Conservation (phyloP, 2,888 invertebrate species). For the Drosophila pseudotalamancana region DNA sequence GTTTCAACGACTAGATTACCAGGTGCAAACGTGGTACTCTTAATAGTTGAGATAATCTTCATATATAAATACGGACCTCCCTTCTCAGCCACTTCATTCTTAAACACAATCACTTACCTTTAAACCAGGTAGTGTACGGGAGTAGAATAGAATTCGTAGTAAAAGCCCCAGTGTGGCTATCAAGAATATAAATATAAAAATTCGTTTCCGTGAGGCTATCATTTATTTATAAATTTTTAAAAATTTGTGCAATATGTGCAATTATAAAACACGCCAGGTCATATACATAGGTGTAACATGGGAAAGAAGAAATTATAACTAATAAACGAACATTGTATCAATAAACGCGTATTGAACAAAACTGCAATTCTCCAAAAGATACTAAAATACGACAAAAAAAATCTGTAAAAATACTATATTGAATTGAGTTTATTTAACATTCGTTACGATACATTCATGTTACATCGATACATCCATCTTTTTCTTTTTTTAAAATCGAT, state of each 20-base stretch:
- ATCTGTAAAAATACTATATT: neutral
- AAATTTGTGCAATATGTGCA: conserved; percentile 51
- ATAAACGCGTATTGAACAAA: conserved; percentile 14
- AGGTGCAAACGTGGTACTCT: too few relatives aligned
- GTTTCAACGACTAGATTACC: too few relatives aligned
- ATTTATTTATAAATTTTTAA: conserved; percentile 55
- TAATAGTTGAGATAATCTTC: neutral
- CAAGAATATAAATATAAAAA: conserved; percentile 56
- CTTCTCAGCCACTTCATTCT: neutral
- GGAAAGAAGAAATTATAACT: conserved; percentile 1
- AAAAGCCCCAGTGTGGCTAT: conserved; percentile 48
- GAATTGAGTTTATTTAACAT: too few relatives aligned
- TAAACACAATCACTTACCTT: conserved; percentile 46
- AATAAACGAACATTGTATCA: conserved; percentile 8
- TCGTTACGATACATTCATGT: too few relatives aligned
- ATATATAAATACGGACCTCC: neutral
- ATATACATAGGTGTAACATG: neutral
- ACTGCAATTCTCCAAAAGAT: neutral
- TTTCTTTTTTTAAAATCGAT: too few relatives aligned
- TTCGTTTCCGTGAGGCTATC: conserved; percentile 75
- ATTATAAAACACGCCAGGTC: conserved; percentile 13
- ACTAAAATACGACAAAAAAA: conserved; percentile 21
- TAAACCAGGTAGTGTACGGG: conserved; percentile 44
- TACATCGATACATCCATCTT: too few relatives aligned
- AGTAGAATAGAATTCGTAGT: conserved; percentile 57